phyloP scores from a whole-genome alignment of 2,113 vertebrate genomes.

The Salvelinus alpinus region DNA sequence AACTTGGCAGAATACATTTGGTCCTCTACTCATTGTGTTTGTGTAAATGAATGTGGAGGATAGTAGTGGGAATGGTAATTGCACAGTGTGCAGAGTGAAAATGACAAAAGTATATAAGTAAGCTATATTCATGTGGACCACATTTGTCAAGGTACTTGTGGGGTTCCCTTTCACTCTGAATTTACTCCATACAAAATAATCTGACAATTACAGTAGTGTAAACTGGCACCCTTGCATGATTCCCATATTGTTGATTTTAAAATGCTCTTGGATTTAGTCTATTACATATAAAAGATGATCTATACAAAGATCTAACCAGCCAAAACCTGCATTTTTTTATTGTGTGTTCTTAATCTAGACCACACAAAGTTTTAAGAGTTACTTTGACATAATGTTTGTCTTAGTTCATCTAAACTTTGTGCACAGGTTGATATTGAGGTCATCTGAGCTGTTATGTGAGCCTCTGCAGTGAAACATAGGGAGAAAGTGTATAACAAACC shows the following conservation, averaged over 20 bases:
- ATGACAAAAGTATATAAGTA: conserved; percentile 1
- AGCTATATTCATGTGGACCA: too few relatives aligned
- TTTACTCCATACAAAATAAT: background rate
- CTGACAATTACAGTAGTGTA: too few relatives aligned
- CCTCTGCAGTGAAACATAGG: conserved; percentile 26
- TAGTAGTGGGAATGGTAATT: background rate
- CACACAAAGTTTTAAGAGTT: conserved; percentile 22
- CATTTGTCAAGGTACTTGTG: background rate
- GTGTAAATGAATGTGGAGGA: background rate
- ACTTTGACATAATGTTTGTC: conserved; percentile 34
- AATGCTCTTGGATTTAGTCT: background rate
- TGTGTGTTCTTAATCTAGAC: conserved; percentile 25
- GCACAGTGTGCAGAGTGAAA: background rate
- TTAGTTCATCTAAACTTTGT: conserved; percentile 19
- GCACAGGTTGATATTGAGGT: conserved; percentile 22
- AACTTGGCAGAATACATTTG: conserved; percentile 1
- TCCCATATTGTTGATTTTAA: background rate
- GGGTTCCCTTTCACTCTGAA: background rate
- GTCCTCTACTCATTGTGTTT: conserved; percentile 6
- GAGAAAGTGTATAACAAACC: conserved; percentile 24
- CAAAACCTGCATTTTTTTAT: background rate
- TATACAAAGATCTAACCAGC: background rate
- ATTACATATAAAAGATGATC: background rate
- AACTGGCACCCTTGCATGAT: background rate
- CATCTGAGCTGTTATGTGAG: conserved; percentile 20